Percentiles rank a stretch among this genome's conserved stretches.
phyloP scores from a whole-genome alignment of 2,888 invertebrate species.

The Strigamia transsilvanica region DNA sequence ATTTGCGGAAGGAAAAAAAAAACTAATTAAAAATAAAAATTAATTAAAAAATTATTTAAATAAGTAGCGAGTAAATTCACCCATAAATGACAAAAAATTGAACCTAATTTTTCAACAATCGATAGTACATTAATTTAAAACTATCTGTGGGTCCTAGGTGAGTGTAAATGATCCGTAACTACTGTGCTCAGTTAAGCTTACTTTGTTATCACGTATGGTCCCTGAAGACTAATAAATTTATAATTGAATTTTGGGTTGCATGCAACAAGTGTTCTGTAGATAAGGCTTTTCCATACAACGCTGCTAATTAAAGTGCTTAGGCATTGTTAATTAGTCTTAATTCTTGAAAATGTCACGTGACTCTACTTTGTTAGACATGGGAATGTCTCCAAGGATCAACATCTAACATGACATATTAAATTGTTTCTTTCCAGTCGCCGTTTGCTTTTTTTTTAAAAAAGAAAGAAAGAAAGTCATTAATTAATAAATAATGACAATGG shows the following conservation, averaged over 20 bases:
- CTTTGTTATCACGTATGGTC: background rate
- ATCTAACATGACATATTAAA: background rate
- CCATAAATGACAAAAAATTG: no score
- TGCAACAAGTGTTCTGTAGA: constrained; percentile 30
- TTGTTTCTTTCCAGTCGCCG: no score
- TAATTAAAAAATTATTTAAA: no score
- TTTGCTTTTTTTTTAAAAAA: no score
- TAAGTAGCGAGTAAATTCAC: no score
- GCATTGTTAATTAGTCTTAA: constrained; percentile 5
- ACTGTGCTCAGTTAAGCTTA: background rate
- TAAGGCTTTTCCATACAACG: background rate
- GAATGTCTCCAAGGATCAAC: background rate
- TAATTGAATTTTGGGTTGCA: background rate
- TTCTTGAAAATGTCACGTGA: background rate
- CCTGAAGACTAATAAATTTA: background rate
- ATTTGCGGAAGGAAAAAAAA: no score
- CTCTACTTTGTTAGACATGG: no score
- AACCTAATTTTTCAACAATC: no score
- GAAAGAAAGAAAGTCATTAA: background rate
- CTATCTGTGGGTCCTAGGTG: no score
- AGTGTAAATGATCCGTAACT: no score
- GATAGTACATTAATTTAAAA: no score
- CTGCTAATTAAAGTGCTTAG: constrained; percentile 15
- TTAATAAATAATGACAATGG: background rate
- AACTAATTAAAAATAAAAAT: no score